phyloP scores from a whole-genome alignment of 2,888 invertebrate genomes.

The Carpatolechia fugitivella region DNA sequence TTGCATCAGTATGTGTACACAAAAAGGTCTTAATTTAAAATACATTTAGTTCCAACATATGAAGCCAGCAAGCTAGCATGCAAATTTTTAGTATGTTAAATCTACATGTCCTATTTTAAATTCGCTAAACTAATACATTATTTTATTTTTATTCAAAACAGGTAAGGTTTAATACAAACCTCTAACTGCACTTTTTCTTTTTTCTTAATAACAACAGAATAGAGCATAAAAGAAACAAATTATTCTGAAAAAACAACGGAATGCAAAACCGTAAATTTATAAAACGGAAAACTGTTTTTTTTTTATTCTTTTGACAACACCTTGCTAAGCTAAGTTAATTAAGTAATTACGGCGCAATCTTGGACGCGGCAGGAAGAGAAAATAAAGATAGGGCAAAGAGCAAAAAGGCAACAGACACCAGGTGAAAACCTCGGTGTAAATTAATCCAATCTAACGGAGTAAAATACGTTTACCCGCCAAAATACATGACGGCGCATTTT shows the following conservation, averaged over 20 bases:
- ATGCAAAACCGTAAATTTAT: neutral
- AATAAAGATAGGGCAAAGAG: neutral
- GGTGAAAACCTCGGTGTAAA: neutral
- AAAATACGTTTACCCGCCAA: conserved; percentile 5
- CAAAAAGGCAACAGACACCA: neutral
- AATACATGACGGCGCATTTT: conserved; percentile 24
- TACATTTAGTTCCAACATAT: no score
- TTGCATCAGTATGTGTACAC: no score
- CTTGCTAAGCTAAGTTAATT: neutral
- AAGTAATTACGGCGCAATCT: neutral
- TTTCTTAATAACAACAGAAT: no score
- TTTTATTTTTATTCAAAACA: no score
- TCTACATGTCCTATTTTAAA: no score
- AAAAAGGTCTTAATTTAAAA: no score
- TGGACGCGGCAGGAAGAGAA: neutral
- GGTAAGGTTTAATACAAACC: no score
- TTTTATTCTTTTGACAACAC: neutral
- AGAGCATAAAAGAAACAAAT: neutral
- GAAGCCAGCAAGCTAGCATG: no score
- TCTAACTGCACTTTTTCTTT: no score
- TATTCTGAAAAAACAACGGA: neutral
- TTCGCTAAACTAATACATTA: no score
- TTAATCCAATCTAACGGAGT: neutral
- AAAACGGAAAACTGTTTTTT: neutral
- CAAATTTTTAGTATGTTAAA: no score